Base-by-base conservation (phyloP, 2,888 invertebrate genomes). In the Tromatobia lineatoria region DNA sequence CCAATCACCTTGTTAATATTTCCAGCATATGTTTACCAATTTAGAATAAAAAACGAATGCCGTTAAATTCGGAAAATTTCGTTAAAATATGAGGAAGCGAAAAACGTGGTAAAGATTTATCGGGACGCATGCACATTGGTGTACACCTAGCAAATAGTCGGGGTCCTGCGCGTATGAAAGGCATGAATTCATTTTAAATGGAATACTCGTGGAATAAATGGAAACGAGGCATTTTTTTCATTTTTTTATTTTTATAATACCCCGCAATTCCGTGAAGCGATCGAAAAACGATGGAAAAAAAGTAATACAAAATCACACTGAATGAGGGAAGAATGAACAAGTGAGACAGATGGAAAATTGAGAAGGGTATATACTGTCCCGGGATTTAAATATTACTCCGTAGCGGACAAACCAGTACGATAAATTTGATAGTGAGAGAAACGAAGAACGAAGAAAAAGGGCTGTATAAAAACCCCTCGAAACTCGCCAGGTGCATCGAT, bases 401-500 rank as follows among this genome's bases (percentile, higher is more conserved):
- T 23, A 45, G 59, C 15, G 77, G 23, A 67, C 38, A 64, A 67
- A 73, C 76, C 66, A 18, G 38, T 47, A 66, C 77, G 66, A 82
- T 82, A 77, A 77, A 82, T 82, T 82, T 77, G 34, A 45, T 64
- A 66, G 70, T 47, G 70, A 70, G 66, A 57, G 76, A 38, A 81
- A 71, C 74, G 61, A 42, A 29, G 23, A 38, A 52, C 34, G 34
- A 29, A 45, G 47, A 66, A 59, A 54, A 25, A 59, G 47, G 29
- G 8, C 59, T 61, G 71, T 7, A n/a, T n/a, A 20, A 42, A 29
- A 47, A 45, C 18, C 71, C 52, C 57, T 76, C 74, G 57, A 61
- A 66, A 45, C 73, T 73, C 66, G 34, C 73, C 83, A 83, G 83
- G 80, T 83, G 80, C 78, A 76, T 79, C 79, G 75, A 81, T 86